phyloP scores from a whole-genome alignment of 2,113 vertebrate species.

The Rattus rattus region DNA sequence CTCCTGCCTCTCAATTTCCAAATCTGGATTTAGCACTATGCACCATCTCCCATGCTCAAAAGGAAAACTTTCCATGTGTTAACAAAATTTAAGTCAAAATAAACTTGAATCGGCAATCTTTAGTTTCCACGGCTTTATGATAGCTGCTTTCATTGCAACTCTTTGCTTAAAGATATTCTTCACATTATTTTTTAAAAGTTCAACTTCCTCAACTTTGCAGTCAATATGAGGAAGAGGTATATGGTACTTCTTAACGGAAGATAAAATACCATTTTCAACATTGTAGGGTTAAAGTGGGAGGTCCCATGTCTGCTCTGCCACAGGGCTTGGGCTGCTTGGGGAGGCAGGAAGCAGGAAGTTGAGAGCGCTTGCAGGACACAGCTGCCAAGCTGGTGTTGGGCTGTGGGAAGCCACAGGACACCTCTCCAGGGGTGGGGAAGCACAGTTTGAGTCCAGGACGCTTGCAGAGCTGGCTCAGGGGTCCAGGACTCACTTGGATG shows the following conservation, averaged over 20 bases:
- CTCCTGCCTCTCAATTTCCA: not conserved
- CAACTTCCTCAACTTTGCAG: not conserved
- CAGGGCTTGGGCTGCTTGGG: too few species aligned
- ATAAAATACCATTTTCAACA: not conserved
- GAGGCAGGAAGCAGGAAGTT: too few species aligned
- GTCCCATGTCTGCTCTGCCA: too few species aligned
- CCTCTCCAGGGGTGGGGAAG: too few species aligned
- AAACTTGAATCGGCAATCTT: not conserved
- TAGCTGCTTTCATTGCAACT: not conserved
- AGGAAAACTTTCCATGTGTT: not conserved
- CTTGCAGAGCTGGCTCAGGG: too few species aligned
- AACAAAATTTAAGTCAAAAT: not conserved
- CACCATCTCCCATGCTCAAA: not conserved
- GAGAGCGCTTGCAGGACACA: too few species aligned
- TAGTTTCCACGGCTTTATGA: not conserved
- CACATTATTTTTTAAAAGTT: not conserved
- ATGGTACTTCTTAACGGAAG: not conserved
- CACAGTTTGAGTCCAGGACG: too few species aligned
- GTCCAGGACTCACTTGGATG: too few species aligned
- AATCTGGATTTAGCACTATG: fast-evolving
- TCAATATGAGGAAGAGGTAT: not conserved
- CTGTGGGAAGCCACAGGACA: too few species aligned
- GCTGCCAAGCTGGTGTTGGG: too few species aligned
- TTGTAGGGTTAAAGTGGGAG: too few species aligned
- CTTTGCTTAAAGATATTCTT: not conserved